A percentile compares a stretch with the other conserved stretches of the same genome.
phyloP scores from a whole-genome alignment of 2,888 invertebrate species.

The Oligia latruncula region DNA sequence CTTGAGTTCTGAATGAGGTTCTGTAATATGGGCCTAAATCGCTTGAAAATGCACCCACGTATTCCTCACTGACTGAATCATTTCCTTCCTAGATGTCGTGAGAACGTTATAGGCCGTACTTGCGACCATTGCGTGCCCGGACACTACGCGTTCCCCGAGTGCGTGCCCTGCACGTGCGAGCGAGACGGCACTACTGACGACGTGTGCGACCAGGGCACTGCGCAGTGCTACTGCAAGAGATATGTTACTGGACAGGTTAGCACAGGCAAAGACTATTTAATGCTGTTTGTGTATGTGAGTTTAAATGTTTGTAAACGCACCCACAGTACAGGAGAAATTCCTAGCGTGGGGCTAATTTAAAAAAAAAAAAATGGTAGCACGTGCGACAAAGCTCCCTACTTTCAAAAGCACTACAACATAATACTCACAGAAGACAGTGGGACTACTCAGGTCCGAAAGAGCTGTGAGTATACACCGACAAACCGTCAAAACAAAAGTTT shows the following conservation, averaged over 20 bases:
- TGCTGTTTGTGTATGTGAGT: no score
- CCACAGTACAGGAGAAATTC: no score
- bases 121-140: conserved; percentile 97
- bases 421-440: not conserved
- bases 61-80: not conserved
- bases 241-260: conserved; percentile 88
- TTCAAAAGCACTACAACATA: not conserved
- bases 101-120: conserved; percentile 95
- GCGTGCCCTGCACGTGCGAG: conserved; percentile 95
- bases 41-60: not conserved
- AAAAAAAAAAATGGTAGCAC: no score
- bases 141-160: conserved; percentile 96
- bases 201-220: conserved; percentile 95
- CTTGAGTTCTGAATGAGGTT: no score
- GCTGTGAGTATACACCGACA: not conserved
- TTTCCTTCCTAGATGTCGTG: conserved; percentile 91
- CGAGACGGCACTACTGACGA: conserved; percentile 95
- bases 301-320: no score
- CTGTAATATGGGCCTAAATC: not conserved
- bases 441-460: not conserved
- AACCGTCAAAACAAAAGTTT: not conserved
- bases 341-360: no score
- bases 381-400: not conserved
- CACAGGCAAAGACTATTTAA: not conserved
- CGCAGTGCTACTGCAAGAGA: conserved; percentile 95